These are phyloP conservation scores for Drosophila affinis DNA, from an alignment of 2,888 invertebrate genomes.

Conservation along the genomic window DNA sequence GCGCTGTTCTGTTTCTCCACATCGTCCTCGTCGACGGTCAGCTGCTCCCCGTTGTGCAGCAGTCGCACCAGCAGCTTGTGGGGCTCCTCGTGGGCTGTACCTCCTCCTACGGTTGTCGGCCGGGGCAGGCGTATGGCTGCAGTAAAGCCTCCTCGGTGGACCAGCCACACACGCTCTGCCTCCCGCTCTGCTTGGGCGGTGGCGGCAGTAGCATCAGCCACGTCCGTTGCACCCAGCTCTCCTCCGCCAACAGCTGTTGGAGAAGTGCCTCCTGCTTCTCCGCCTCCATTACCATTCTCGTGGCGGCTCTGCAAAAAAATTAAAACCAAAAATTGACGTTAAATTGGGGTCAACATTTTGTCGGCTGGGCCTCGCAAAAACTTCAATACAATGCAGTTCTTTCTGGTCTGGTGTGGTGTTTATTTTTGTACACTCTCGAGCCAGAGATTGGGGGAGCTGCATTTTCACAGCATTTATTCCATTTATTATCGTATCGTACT, in stretches of 20 bases:
- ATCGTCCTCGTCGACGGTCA: conserved; percentile 97
- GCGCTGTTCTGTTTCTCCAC: conserved; percentile 97
- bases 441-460: conserved; percentile 41
- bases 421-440: conserved; percentile 58
- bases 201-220: conserved; percentile 39
- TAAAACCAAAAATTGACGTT: conserved; percentile 29
- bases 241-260: conserved; percentile 15
- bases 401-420: conserved; percentile 8
- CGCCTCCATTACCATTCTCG: conserved; percentile 62
- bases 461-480: conserved; percentile 77
- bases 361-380: conserved; percentile 32
- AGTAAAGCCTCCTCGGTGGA: conserved; percentile 96
- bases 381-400: conserved; percentile 62
- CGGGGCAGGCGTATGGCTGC: conserved; percentile 86
- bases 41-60: conserved; percentile 91
- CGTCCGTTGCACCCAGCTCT: conserved; percentile 54
- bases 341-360: conserved; percentile 72
- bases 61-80: conserved; percentile 90
- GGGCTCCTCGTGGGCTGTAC: conserved; percentile 68
- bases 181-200: conserved; percentile 71
- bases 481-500: conserved; percentile 61
- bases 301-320: conserved; percentile 66
- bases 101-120: conserved; percentile 10
- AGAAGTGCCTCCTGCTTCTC: conserved; percentile 5
- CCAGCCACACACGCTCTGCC: conserved; percentile 92